Percentiles rank a stretch among this genome's conserved stretches.
phyloP scores from a whole-genome alignment of 2,888 invertebrate genomes.

The Hirtodrosophila trivittata region DNA sequence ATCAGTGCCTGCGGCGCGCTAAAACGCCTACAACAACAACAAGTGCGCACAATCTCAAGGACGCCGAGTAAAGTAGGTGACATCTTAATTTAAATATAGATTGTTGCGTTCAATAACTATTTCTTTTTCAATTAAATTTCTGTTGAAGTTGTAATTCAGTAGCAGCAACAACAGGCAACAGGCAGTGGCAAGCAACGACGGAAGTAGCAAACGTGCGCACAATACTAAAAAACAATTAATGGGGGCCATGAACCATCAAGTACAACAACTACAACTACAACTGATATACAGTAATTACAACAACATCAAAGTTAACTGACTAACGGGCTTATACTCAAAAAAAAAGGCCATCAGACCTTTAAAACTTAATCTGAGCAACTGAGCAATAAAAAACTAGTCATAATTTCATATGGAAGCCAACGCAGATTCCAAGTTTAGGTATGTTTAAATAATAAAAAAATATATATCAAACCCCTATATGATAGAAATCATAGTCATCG shows the following conservation, averaged over 20 bases:
- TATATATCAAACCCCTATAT: constrained; percentile 1
- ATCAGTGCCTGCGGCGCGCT: constrained; percentile 65
- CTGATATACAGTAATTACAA: constrained; percentile 25
- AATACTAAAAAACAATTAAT: constrained; percentile 58
- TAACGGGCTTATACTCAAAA: constrained; percentile 23
- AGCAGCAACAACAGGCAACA: constrained; percentile 1
- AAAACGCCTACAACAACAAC: constrained; percentile 51
- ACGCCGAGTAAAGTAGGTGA: constrained; percentile 43
- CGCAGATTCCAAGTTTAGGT: constrained; percentile 72
- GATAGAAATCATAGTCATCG: too few species aligned
- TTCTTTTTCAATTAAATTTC: constrained; percentile 29
- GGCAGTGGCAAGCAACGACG: constrained; percentile 21
- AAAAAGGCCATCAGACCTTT: constrained; percentile 18
- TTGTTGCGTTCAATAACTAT: constrained; percentile 22
- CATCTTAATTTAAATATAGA: constrained; percentile 38
- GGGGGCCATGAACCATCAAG: constrained; percentile 61
- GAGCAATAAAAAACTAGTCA: constrained; percentile 70
- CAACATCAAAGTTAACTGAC: constrained; percentile 21
- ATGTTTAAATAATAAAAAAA: constrained; percentile 14
- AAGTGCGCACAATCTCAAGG: constrained; percentile 51
- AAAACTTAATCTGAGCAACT: constrained; percentile 27
- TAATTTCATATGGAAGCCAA: constrained; percentile 67
- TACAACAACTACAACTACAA: constrained; percentile 19
- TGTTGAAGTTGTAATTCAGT: constrained; percentile 18
- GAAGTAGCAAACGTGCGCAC: constrained; percentile 58